Percentiles rank a stretch among this genome's conserved stretches.
phyloP scores from a whole-genome alignment of 2,888 invertebrate species.

The Theodoxus fluviatilis region DNA sequence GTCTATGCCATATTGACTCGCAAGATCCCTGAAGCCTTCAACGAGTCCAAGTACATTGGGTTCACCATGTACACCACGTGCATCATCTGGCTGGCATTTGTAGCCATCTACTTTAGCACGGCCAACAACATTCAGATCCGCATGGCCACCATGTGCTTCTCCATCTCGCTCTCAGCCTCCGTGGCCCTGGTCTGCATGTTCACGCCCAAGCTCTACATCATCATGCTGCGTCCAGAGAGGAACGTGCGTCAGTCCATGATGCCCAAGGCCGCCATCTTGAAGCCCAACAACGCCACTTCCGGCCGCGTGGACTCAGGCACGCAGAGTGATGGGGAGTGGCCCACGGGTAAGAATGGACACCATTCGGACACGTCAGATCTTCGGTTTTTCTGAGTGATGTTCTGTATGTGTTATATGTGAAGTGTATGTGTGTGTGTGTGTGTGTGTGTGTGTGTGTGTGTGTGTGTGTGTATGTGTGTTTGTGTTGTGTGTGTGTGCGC shows the following conservation, averaged over 20 bases:
- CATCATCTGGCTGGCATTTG: slow-evolving; percentile 69
- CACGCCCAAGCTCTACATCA: slow-evolving; percentile 91
- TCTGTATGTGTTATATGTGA: background rate
- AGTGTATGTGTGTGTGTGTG: background rate
- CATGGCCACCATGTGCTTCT: slow-evolving; percentile 94
- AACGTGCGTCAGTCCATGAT: slow-evolving; percentile 79
- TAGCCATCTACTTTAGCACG: slow-evolving; percentile 72
- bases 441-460: background rate
- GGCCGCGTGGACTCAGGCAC: slow-evolving; percentile 62
- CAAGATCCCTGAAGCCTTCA: slow-evolving; percentile 68
- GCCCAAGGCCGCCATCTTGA: slow-evolving; percentile 38
- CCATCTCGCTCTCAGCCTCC: slow-evolving; percentile 91
- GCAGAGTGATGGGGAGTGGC: slow-evolving; percentile 58
- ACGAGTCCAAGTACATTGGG: slow-evolving; percentile 67
- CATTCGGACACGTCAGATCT: too few species aligned
- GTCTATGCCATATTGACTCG: slow-evolving; percentile 66
- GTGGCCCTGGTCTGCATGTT: slow-evolving; percentile 93
- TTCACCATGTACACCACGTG: slow-evolving; percentile 92
- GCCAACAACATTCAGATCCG: slow-evolving; percentile 75
- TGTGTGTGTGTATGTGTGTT: background rate
- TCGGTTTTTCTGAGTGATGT: too few species aligned
- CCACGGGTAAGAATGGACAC: too few species aligned
- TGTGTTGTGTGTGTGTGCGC: background rate
- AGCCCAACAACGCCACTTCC: slow-evolving; percentile 44
- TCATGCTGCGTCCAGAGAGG: slow-evolving; percentile 85